Evolutionary conservation across 2,797 vertebrate genomes (phyloP), one percentile per base, ranked within the genome.

Genomic region (Fratercula arctica): DNA sequence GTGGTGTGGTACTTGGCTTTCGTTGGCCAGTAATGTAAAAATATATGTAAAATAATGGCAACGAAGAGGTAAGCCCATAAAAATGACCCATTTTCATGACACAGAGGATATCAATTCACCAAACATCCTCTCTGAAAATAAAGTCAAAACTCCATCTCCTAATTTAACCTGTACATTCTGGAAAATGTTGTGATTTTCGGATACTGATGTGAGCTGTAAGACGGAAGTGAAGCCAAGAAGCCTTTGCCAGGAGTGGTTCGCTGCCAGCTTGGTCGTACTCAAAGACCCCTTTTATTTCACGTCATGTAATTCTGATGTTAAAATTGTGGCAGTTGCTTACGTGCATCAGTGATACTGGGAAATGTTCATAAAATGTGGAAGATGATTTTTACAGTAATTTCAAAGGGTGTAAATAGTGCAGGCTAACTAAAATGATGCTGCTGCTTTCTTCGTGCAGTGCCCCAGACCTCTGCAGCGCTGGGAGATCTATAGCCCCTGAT

Each of bases 401-500:
- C n/a, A 18, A 19, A n/a, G 64, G 7, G 39, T 8, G 21, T 45
- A 45, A 68, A 18, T 33, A 14, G 21, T 3, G 25, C 41, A 72
- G 33, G 31, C 29, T 80, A 11, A 51, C 8, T 5, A 11, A 37
- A 19, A 3, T 10, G 59, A 2, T 4, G 1, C 37, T 28, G 51
- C 25, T 56, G 51, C 29, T 66, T 39, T 50, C 35, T 76, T 73
- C 5, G 0, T 56, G 2, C 28, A 6, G 1, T 31, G 53, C 6
- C 41, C 23, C 37, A 31, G 28, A 24, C 9, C 48, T 46, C 66
- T 43, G 53, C 59, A 2, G 26, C 3, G 1, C 5, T 35, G 39
- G 61, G 37, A 45, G 0, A 39, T 57, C 56, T 45, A 0, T 18
- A 46, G 45, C 45, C 51, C 1, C 0, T 11, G 12, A 24, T 17